Evolutionary conservation across 2,888 invertebrate species (phyloP), one percentile per base, ranked within the genome.

Genomic region (Bruchidius siliquastri): DNA sequence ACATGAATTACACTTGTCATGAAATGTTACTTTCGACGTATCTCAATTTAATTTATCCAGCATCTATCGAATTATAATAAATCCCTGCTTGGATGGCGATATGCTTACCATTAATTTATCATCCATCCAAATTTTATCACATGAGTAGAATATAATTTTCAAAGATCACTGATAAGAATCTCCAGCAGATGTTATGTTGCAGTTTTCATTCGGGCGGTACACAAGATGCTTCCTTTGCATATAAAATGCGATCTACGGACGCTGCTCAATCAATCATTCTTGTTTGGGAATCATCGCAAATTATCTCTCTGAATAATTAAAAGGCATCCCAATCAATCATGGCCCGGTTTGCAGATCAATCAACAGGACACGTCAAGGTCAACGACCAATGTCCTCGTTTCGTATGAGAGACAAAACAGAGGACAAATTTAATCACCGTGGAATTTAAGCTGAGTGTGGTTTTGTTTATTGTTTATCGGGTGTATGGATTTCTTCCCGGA

Each of bases 301-400:
- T 49, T 49, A 49, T 49, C 49, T 71, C 77, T 74, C 77, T 76
- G 74, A 74, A 79, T 79, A 80, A 80, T 81, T 80, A 79, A 81
- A 81, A 79, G 77, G 79, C 76, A 80, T 79, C 79, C 80, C 80
- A 78, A 81, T 81, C 81, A 80, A 80, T 81, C 81, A 80, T 79
- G 79, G 76, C 77, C 13, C 49, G 49, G 13, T 49, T 49, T 13
- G 6, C 0, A 49, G 49, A 49, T 49, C 49, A 49, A 49, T 49
- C 49, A 49, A 49, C 49, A 49, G 49, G 49, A 49, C 49, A 13
- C 49, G 49, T 49, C 49, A 49, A 13, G 49, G 49, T 49, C 49
- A 49, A 49, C 49, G 49, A 49, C 49, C 49, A 49, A 13, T 49
- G 49, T 49, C 49, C 49, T 49, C 49, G 6, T 1, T 49, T 49